Evolutionary conservation across 2,113 vertebrate genomes (phyloP), one percentile per base, ranked within the genome.

Genomic region (Centropus bengalensis): DNA sequence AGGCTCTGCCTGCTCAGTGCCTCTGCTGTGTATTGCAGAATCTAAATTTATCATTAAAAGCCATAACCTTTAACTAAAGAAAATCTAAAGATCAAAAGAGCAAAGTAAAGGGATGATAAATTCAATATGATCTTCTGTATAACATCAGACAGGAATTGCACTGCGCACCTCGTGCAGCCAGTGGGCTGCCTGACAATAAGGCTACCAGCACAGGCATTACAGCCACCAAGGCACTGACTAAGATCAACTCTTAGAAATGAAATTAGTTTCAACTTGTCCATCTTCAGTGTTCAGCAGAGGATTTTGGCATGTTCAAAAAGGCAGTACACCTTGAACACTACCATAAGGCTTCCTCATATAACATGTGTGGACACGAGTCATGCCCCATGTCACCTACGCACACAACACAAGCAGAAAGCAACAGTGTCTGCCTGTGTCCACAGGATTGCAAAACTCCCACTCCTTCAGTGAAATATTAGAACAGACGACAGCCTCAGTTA

Each of bases 321-420:
- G 33, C 26, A 47, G 28, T 2, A 23, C 16, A 20, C 22, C n/a
- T 19, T 24, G 32, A 81, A 40, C 2, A 10, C 6, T 85, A 44
- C 28, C 26, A 1, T 4, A 44, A 22, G 18, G 20, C n/a, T 45
- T 64, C 76, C 32, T 54, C 4, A 1, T 7, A 16, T 27, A n/a
- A 11, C 1, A 28, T 1, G 18, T 10, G 8, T 2, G 2, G 8
- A 38, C 12, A n/a, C 38, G 16, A 10, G 28, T 14, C 42, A 14
- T 10, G 18, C 1, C 17, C 27, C 28, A 45, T 38, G 26, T 54
- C 2, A 9, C 47, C 59, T 2, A 63, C 20, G 9, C 1, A 2
- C 30, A 26, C 11, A 45, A 2, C 32, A 58, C 16, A 32, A 52
- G 58, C 55, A 71, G 67, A 68, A 52, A 52, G 32, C 10, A 24